Evolutionary conservation across 2,888 invertebrate genomes (phyloP), one percentile per base, ranked within the genome.

Genomic region (Acronicta aceris): DNA sequence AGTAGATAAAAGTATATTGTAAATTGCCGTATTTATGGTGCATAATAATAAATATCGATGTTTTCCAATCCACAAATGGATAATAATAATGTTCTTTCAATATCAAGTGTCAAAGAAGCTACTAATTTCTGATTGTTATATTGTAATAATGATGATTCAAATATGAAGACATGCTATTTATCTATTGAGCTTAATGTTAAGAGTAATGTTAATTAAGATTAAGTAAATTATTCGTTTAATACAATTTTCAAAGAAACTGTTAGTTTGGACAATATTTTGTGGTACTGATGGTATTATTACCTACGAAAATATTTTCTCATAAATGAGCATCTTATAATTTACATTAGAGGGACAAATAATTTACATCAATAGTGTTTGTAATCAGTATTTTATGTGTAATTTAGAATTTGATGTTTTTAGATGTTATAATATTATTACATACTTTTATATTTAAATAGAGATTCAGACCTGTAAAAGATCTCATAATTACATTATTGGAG

Each of bases 1-100:
- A 81, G 72, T 76, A 79, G 69, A 72, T 78, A 82, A 76, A 79
- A 71, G 60, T 76, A 76, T 78, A 79, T 76, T 86, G 81, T 85
- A 83, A 76, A 83, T 77, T 80, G 82, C 81, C 86, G 86, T 85
- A 84, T 79, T 84, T 82, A 87, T 79, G 81, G 78, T 82, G 83
- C 81, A 79, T 74, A 79, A 70, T 69, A 66, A 74, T 53, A 52
- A 68, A 60, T 59, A 65, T 65, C 58, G 67, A 53, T 65, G 65
- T 74, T 79, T 66, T 75, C 53, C 67, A 63, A 59, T 71, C 54
- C 52, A 59, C 64, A 30, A 71, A 78, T 57, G 58, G 68, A 68
- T 57, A 59, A 61, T 62, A 63, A 65, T 67, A 21, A 2, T 21
- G 60, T 68, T 64, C 25, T 58, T 65, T 65, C 50, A 60, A 52